Evolutionary conservation across 2,113 vertebrate genomes (phyloP).

Genomic region (Labeo catla): DNA sequence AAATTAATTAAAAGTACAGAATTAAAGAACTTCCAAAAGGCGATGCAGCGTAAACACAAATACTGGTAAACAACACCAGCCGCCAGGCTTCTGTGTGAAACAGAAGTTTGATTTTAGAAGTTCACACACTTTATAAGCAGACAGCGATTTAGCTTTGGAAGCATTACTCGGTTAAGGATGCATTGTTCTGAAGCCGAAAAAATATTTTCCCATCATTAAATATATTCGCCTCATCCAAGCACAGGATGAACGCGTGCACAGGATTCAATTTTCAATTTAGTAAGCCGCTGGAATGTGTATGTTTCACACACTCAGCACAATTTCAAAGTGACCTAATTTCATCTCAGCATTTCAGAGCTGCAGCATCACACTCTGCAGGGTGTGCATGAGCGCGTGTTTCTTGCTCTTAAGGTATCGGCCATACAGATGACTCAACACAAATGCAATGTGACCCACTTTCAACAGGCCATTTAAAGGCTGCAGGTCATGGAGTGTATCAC

Average conservation of each 20-base stretch:
- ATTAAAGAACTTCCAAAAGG: not conserved
- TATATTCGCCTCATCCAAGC: not conserved
- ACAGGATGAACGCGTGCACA: not conserved
- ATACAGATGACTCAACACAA: constrained; percentile 24
- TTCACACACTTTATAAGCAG: not conserved
- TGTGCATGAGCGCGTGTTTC: not conserved
- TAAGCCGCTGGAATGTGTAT: not conserved
- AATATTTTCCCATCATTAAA: not conserved
- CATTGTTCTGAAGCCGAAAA: not conserved
- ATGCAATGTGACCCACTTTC: constrained; percentile 10
- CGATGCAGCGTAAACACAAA: not conserved
- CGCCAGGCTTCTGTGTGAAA: not conserved
- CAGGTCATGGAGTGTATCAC: not conserved
- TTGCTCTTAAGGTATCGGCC: not conserved
- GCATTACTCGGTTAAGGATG: not conserved
- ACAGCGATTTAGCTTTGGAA: not conserved
- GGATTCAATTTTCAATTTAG: not conserved
- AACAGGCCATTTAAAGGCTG: not conserved
- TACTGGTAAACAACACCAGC: not conserved
- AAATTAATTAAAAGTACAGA: not conserved
- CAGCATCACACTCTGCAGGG: not conserved
- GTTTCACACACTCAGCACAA: constrained; percentile 29
- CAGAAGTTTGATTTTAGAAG: not conserved
- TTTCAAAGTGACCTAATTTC: constrained; percentile 40
- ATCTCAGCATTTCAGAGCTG: not conserved